A percentile compares a stretch with the other conserved stretches of the same genome.
These are phyloP conservation scores for Platerodrilus igneus DNA, from an alignment of 2,888 invertebrate species.

Conservation along the genomic window DNA sequence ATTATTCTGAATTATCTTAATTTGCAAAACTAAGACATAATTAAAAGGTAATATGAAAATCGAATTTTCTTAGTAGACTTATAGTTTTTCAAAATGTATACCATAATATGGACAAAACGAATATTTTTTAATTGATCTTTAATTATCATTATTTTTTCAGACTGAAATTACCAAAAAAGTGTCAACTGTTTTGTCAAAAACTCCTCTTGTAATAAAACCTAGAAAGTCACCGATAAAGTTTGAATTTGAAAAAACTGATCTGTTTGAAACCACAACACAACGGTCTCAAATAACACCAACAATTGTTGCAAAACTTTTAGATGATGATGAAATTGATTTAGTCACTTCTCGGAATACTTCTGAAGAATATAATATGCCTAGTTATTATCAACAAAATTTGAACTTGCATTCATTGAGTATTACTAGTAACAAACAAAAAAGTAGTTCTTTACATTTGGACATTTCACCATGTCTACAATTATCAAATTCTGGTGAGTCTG, in stretches of 20 bases:
- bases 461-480: conserved; percentile 44
- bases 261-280: too few relatives aligned
- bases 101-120: too few relatives aligned
- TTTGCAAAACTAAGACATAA: too few relatives aligned
- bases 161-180: conserved; percentile 71
- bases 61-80: too few relatives aligned
- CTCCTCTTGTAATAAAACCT: conserved; percentile 67
- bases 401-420: conserved; percentile 33
- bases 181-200: conserved; percentile 63
- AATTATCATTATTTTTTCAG: conserved; percentile 46
- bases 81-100: too few relatives aligned
- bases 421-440: conserved; percentile 33
- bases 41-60: too few relatives aligned
- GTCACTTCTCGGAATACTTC: neutral
- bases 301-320: conserved; percentile 14
- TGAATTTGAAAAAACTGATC: too few relatives aligned
- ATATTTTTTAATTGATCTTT: too few relatives aligned
- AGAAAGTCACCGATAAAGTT: conserved; percentile 57
- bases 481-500: conserved; percentile 51
- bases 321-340: conserved; percentile 12
- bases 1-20: too few relatives aligned
- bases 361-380: conserved; percentile 23
- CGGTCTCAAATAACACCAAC: conserved; percentile 31
- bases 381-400: conserved; percentile 41
- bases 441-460: conserved; percentile 37